Percentiles rank a stretch among this genome's conserved stretches.
Conservation (phyloP, 2,113 vertebrate genomes). For the Neolamprologus fasciatus region DNA sequence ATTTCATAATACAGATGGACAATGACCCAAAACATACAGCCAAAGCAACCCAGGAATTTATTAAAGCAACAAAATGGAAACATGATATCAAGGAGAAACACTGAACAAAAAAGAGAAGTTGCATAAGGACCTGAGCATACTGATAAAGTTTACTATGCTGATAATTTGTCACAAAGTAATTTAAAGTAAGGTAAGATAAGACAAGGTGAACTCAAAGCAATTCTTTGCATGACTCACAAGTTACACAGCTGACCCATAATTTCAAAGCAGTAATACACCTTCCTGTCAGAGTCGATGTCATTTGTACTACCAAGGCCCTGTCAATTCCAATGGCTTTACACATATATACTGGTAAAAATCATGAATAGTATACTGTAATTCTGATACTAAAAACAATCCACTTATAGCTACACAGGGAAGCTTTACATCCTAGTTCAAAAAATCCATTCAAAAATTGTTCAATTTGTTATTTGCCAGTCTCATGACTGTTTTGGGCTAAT, state of each 20-base stretch:
- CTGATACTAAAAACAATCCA: neutral
- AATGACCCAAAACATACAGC: neutral
- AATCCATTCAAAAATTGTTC: neutral
- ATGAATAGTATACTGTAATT: neutral
- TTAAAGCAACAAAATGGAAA: neutral
- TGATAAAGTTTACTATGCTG: neutral
- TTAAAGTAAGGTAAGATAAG: neutral
- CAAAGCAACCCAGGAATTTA: neutral
- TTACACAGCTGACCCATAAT: neutral
- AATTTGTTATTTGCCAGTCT: neutral
- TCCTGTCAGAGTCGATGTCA: neutral
- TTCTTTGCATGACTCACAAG: neutral
- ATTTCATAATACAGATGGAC: neutral
- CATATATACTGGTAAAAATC: neutral
- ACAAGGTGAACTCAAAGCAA: neutral
- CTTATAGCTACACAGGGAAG: neutral
- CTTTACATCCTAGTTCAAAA: neutral
- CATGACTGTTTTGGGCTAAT: neutral
- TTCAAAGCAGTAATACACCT: neutral
- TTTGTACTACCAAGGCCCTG: neutral
- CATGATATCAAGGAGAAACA: neutral
- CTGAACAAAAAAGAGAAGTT: neutral
- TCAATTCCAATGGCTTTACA: neutral
- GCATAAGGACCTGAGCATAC: neutral
- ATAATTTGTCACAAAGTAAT: constrained; percentile 4